A percentile compares a stretch with the other conserved stretches of the same genome.
phyloP scores from a whole-genome alignment of 2,888 invertebrate genomes.

The Eustalomyia histrio region DNA sequence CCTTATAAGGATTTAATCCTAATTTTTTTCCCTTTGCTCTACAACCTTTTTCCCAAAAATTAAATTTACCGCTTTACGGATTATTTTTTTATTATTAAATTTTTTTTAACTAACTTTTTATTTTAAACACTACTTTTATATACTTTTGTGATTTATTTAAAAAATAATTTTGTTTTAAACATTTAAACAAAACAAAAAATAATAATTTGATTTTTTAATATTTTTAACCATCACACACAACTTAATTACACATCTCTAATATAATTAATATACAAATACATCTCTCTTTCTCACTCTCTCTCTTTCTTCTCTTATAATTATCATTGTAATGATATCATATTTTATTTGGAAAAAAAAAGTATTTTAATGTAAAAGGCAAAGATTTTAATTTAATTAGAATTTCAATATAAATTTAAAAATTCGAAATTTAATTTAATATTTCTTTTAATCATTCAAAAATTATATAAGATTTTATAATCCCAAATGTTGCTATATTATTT shows the following conservation, averaged over 20 bases:
- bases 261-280: constrained; percentile 35
- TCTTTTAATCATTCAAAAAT: too few relatives aligned
- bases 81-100: not conserved
- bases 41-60: not conserved
- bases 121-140: not conserved
- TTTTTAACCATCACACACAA: constrained; percentile 32
- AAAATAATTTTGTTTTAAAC: constrained; percentile 41
- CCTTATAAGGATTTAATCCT: not conserved
- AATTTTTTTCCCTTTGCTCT: not conserved
- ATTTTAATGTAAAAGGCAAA: constrained; percentile 50
- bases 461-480: too few relatives aligned
- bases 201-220: constrained; percentile 37
- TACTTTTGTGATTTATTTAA: constrained; percentile 56
- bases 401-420: too few relatives aligned
- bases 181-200: too few relatives aligned
- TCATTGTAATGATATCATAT: constrained; percentile 50
- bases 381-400: constrained; percentile 22
- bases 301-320: constrained; percentile 21
- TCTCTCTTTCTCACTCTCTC: constrained; percentile 18
- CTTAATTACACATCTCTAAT: constrained; percentile 45
- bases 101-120: not conserved
- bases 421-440: too few relatives aligned
- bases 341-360: constrained; percentile 38
- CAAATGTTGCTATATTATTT: too few relatives aligned
- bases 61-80: not conserved